A percentile compares a stretch with the other conserved stretches of the same genome.
Conservation (phyloP, 2,113 vertebrate genomes). For the Austrofundulus limnaeus region DNA sequence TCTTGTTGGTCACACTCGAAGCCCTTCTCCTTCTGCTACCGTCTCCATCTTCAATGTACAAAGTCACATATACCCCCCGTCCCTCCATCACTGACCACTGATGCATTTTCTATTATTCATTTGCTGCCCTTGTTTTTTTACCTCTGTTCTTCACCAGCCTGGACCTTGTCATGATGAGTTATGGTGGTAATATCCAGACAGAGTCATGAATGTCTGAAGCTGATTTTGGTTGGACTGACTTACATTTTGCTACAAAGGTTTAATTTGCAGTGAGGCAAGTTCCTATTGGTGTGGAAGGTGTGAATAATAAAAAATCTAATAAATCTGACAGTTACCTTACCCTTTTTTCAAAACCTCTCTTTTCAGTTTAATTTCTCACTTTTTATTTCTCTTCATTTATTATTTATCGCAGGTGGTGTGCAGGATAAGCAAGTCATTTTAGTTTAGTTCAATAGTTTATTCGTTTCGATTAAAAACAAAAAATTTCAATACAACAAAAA, state of each 20-base stretch:
- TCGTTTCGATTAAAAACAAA: neutral
- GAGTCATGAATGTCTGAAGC: constrained; percentile 19
- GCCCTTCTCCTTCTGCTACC: constrained; percentile 18
- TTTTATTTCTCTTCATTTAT: neutral
- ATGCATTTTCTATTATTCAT: constrained; percentile 54
- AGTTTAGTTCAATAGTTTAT: neutral
- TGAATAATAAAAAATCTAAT: neutral
- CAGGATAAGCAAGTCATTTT: neutral
- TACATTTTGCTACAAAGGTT: constrained; percentile 6
- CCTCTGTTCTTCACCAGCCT: constrained; percentile 35
- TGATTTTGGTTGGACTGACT: constrained; percentile 31
- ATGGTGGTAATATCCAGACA: constrained; percentile 26
- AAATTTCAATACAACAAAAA: too few relatives aligned
- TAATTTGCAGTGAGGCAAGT: neutral
- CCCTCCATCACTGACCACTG: constrained; percentile 41
- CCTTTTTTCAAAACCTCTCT: neutral
- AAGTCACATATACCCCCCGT: constrained; percentile 28
- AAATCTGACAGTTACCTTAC: neutral
- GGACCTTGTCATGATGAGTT: constrained; percentile 48
- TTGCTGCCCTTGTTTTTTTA: constrained; percentile 8
- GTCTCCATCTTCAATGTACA: constrained; percentile 24
- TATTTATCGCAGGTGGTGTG: neutral
- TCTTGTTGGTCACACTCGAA: constrained; percentile 51
- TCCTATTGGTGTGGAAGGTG: neutral
- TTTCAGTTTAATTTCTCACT: neutral